Evolutionary conservation across 2,888 invertebrate species (phyloP).

Genomic region (Epinotia bilunana): DNA sequence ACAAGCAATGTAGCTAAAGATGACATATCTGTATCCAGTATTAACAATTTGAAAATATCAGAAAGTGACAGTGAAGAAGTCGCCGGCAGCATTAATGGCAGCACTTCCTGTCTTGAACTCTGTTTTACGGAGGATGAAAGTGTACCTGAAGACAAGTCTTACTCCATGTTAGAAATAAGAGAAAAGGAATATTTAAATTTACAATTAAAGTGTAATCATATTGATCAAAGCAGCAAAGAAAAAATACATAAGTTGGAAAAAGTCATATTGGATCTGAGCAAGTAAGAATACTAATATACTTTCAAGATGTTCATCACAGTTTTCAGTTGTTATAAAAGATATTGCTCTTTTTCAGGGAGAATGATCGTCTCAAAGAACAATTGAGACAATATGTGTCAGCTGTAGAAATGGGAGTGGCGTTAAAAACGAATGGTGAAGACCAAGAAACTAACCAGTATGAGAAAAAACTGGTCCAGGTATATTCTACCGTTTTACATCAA

Average conservation of each 20-base stretch:
- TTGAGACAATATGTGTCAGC: constrained; percentile 94
- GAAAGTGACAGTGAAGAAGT: constrained; percentile 81
- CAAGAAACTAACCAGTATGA: constrained; percentile 92
- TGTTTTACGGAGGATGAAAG: constrained; percentile 80
- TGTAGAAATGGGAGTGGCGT: constrained; percentile 93
- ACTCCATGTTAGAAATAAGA: constrained; percentile 70
- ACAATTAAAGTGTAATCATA: constrained; percentile 80
- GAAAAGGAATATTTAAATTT: constrained; percentile 81
- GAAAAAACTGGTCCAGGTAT: constrained; percentile 92
- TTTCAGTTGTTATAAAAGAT: not conserved
- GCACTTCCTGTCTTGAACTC: constrained; percentile 78
- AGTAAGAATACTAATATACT: constrained; percentile 67
- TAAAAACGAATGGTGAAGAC: constrained; percentile 84
- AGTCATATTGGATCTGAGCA: constrained; percentile 86
- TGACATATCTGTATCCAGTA: constrained; percentile 74
- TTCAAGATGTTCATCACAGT: not conserved
- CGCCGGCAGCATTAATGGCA: constrained; percentile 78
- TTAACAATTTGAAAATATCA: constrained; percentile 76
- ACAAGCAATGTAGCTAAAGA: constrained; percentile 70
- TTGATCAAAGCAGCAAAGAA: constrained; percentile 75
- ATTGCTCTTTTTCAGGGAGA: constrained; percentile 86
- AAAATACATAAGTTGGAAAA: constrained; percentile 79
- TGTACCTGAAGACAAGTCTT: constrained; percentile 67
- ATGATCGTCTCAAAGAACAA: constrained; percentile 92
- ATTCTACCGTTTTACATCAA: constrained; percentile 25